Evolutionary conservation across 1,140 invertebrate species (phyloP).

Genomic region (Drosophila tani): DNA sequence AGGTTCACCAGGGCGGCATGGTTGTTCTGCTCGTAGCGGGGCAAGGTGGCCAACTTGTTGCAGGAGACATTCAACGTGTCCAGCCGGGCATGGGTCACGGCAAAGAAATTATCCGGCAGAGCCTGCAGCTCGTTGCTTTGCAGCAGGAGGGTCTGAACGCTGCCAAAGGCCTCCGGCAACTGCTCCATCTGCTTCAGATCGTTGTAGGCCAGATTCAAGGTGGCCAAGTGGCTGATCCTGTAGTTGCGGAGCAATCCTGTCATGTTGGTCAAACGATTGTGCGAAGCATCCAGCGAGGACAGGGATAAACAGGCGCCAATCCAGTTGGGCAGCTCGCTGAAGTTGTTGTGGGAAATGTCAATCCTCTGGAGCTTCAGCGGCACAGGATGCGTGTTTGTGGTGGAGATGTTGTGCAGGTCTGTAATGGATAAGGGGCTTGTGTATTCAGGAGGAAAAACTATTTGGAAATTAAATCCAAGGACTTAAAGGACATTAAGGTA

Average conservation of each 20-base stretch:
- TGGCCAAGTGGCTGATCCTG: conserved; percentile 89
- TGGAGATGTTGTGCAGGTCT: conserved; percentile 70
- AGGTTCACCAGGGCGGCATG: conserved; percentile 89
- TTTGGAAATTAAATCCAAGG: not conserved
- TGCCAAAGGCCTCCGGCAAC: conserved; percentile 88
- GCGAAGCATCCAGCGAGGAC: conserved; percentile 90
- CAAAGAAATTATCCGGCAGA: conserved; percentile 91
- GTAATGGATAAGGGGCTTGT: conserved; percentile 58
- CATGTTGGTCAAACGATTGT: conserved; percentile 89
- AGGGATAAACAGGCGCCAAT: conserved; percentile 90
- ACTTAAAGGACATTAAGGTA: not conserved
- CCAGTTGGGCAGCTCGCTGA: conserved; percentile 92
- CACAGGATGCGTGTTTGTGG: conserved; percentile 52
- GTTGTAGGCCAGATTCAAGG: conserved; percentile 91
- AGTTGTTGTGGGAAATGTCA: conserved; percentile 91
- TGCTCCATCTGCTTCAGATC: conserved; percentile 89
- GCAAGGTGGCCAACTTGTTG: conserved; percentile 90
- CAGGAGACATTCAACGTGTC: conserved; percentile 91
- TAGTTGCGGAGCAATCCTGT: conserved; percentile 91
- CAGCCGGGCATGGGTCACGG: conserved; percentile 88
- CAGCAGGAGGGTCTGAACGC: conserved; percentile 90
- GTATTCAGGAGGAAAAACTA: no score
- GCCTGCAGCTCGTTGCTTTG: conserved; percentile 91
- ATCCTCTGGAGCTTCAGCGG: conserved; percentile 90
- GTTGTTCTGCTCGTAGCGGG: conserved; percentile 86